phyloP scores from a whole-genome alignment of 2,888 invertebrate genomes.

The Physocephala rufipes region DNA sequence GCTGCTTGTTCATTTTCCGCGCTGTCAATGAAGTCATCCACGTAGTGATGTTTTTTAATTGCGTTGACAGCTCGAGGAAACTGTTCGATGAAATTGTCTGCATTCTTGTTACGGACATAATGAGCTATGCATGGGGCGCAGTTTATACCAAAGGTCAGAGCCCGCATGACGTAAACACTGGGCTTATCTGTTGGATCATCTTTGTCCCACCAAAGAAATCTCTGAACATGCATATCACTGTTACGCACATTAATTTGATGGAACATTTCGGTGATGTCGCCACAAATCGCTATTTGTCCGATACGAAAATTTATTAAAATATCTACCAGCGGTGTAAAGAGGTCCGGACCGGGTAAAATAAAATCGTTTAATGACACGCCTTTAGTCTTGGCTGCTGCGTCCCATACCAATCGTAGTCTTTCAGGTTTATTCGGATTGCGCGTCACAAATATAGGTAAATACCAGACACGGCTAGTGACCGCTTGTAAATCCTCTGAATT shows the following conservation, averaged over 20 bases:
- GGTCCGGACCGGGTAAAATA: slow-evolving; percentile 31
- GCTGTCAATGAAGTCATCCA: slow-evolving; percentile 39
- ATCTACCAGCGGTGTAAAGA: slow-evolving; percentile 22
- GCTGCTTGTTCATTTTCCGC: slow-evolving; percentile 27
- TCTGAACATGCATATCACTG: neutral
- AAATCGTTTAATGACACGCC: slow-evolving; percentile 30
- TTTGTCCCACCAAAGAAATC: slow-evolving; percentile 37
- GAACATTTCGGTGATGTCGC: slow-evolving; percentile 41
- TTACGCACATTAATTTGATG: slow-evolving; percentile 33
- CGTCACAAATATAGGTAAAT: slow-evolving; percentile 2
- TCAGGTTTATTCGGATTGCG: slow-evolving; percentile 3
- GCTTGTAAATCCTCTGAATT: neutral
- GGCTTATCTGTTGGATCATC: slow-evolving; percentile 19
- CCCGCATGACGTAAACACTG: slow-evolving; percentile 45
- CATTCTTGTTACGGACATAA: slow-evolving; percentile 29
- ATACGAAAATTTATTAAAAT: slow-evolving; percentile 38
- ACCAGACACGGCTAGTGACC: neutral
- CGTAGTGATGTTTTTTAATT: slow-evolving; percentile 40
- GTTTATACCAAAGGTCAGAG: slow-evolving; percentile 41
- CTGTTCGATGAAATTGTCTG: slow-evolving; percentile 23
- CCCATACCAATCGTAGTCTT: neutral
- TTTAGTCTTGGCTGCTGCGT: slow-evolving; percentile 8
- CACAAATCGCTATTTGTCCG: slow-evolving; percentile 20
- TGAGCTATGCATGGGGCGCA: slow-evolving; percentile 44
- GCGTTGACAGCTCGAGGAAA: slow-evolving; percentile 47